Conservation (phyloP, 2,888 invertebrate genomes). For the Cantharis rufa region DNA sequence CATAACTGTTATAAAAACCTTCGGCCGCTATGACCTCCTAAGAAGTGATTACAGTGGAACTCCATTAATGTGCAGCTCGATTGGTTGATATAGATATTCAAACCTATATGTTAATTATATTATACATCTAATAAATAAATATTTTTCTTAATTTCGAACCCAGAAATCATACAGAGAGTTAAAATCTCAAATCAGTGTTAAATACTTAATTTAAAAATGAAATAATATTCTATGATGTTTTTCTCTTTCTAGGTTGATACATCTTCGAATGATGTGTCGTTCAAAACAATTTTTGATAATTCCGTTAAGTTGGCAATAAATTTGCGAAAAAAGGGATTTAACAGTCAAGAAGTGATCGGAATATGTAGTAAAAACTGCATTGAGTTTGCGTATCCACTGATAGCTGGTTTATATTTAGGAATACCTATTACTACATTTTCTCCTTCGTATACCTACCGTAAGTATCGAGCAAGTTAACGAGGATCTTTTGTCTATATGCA, state of each 20-base stretch:
- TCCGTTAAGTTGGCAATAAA: conserved; percentile 3
- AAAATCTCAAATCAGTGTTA: too few relatives aligned
- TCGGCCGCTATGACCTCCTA: too few relatives aligned
- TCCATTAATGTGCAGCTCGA: too few relatives aligned
- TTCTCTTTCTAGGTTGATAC: conserved; percentile 5
- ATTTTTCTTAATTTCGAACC: too few relatives aligned
- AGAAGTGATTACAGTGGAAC: too few relatives aligned
- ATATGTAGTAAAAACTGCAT: conserved; percentile 63
- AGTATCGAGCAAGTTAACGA: conserved; percentile 13
- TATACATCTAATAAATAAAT: too few relatives aligned
- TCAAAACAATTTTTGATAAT: background rate
- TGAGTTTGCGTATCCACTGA: conserved; percentile 58
- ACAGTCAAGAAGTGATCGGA: conserved; percentile 58
- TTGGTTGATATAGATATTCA: too few relatives aligned
- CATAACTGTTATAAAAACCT: too few relatives aligned
- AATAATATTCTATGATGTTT: too few relatives aligned
- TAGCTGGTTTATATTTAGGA: conserved; percentile 60
- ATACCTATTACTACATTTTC: conserved; percentile 61
- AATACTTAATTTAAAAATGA: too few relatives aligned
- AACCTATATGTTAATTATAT: too few relatives aligned
- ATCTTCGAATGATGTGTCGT: background rate
- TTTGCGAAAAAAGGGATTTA: conserved; percentile 56
- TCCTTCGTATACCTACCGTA: conserved; percentile 61
- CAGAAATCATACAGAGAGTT: too few relatives aligned
- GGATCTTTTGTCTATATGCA: background rate